Conservation (phyloP, 2,888 invertebrate species). For the Phragmatobia fuliginosa region DNA sequence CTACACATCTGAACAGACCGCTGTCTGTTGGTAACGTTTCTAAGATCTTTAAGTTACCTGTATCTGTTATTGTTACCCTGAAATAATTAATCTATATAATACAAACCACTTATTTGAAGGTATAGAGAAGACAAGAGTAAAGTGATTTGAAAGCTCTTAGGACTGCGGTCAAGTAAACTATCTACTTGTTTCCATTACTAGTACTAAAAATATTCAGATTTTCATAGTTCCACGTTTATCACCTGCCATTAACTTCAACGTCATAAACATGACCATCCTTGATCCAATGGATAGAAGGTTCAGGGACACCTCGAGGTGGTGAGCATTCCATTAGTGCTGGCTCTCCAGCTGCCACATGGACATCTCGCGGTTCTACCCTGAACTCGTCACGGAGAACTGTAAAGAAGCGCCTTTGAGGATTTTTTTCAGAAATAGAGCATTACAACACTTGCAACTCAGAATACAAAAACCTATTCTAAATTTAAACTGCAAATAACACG, state of each 20-base stretch:
- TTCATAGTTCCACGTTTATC: constrained; percentile 32
- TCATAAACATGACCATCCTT: constrained; percentile 90
- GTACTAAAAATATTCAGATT: not conserved
- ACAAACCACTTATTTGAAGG: not conserved
- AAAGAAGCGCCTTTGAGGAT: constrained; percentile 41
- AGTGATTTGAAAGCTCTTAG: no score
- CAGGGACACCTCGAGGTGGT: constrained; percentile 97
- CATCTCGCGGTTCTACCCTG: constrained; percentile 95
- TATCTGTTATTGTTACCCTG: constrained; percentile 93
- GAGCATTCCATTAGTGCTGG: constrained; percentile 96
- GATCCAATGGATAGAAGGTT: constrained; percentile 97
- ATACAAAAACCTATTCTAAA: not conserved
- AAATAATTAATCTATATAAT: constrained; percentile 47
- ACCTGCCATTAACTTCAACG: constrained; percentile 89
- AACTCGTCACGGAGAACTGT: constrained; percentile 98
- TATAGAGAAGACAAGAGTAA: not conserved
- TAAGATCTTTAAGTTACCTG: constrained; percentile 95
- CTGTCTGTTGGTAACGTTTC: constrained; percentile 96
- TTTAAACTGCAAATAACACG: constrained; percentile 12
- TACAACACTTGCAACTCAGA: not conserved
- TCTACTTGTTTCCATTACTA: not conserved
- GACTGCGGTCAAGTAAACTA: not conserved
- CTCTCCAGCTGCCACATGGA: constrained; percentile 97
- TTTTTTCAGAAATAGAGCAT: not conserved
- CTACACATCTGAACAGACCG: constrained; percentile 96